These are phyloP conservation scores for Telmatherina bonti DNA, from an alignment of 2,797 vertebrate species.

Conservation along the genomic window DNA sequence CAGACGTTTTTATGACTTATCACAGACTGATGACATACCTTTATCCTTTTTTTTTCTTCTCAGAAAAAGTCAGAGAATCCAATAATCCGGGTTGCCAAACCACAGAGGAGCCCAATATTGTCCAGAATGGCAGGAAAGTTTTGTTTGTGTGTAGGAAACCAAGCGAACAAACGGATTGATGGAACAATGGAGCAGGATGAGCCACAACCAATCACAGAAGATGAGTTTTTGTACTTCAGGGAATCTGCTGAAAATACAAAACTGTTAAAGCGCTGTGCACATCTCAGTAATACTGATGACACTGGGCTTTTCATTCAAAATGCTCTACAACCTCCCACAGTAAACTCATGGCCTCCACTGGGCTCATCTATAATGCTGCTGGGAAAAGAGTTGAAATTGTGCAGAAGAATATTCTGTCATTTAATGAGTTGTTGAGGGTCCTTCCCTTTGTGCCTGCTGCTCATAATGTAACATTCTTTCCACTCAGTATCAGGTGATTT, in stretches of 20 bases:
- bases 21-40: conserved; percentile 71
- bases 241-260: conserved; percentile 91
- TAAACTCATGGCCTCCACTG: conserved; percentile 34
- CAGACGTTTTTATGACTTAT: not conserved
- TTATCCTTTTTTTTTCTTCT: conserved; percentile 67
- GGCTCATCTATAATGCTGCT: conserved; percentile 26
- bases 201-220: conserved; percentile 80
- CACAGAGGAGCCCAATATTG: conserved; percentile 76
- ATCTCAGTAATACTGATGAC: conserved; percentile 84
- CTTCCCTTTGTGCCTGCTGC: not conserved
- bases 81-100: conserved; percentile 71
- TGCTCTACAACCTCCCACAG: conserved; percentile 59
- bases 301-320: conserved; percentile 80
- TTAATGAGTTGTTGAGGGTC: not conserved
- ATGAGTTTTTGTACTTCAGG: conserved; percentile 82
- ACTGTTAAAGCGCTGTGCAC: conserved; percentile 77
- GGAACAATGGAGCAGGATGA: conserved; percentile 78
- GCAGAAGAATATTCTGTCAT: conserved; percentile 5
- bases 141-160: conserved; percentile 79
- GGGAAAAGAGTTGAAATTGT: conserved; percentile 6
- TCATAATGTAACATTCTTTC: conserved; percentile 1
- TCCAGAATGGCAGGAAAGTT: conserved; percentile 79
- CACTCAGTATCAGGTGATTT: conserved; percentile 7
- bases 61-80: conserved; percentile 69
- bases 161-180: conserved; percentile 69